A percentile compares a stretch with the other conserved stretches of the same genome.
Evolutionary conservation across 2,113 vertebrate species (phyloP).

Genomic region (Callipepla californica): DNA sequence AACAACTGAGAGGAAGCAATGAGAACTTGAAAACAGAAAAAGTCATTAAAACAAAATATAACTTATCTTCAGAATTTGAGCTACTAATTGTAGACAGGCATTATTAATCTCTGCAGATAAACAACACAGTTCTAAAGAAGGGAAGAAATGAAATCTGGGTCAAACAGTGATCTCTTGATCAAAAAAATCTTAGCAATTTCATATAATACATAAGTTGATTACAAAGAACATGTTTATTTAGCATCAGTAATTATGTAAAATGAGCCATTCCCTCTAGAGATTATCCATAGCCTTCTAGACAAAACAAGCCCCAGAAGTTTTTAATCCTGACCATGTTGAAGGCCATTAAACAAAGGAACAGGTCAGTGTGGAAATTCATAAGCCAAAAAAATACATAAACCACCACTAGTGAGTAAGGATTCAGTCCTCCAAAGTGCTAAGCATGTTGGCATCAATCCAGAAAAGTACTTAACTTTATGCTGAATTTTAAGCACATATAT

Average conservation of each 20-base stretch:
- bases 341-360: slow-evolving; percentile 53
- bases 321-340: slow-evolving; percentile 20
- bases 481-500: slow-evolving; percentile 63
- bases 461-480: slow-evolving; percentile 37
- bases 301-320: slow-evolving; percentile 67
- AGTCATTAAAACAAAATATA: slow-evolving; percentile 18
- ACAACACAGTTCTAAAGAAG: not conserved
- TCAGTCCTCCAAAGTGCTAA: slow-evolving; percentile 38
- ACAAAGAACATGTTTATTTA: slow-evolving; percentile 70
- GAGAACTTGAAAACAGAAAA: slow-evolving; percentile 23
- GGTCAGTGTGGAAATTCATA: slow-evolving; percentile 34
- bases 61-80: slow-evolving; percentile 1
- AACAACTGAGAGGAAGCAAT: not conserved
- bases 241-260: slow-evolving; percentile 56
- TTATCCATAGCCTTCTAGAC: slow-evolving; percentile 56
- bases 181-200: slow-evolving; percentile 62
- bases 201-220: slow-evolving; percentile 57
- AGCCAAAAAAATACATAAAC: slow-evolving; percentile 38
- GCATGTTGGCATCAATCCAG: slow-evolving; percentile 14
- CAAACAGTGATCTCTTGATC: slow-evolving; percentile 13
- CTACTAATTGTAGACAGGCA: not conserved
- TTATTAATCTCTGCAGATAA: slow-evolving; percentile 37
- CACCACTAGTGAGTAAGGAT: slow-evolving; percentile 28
- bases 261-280: slow-evolving; percentile 51
- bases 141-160: slow-evolving; percentile 25